phyloP scores from a whole-genome alignment of 1,140 invertebrate species.

The Heterodera schachtii region DNA sequence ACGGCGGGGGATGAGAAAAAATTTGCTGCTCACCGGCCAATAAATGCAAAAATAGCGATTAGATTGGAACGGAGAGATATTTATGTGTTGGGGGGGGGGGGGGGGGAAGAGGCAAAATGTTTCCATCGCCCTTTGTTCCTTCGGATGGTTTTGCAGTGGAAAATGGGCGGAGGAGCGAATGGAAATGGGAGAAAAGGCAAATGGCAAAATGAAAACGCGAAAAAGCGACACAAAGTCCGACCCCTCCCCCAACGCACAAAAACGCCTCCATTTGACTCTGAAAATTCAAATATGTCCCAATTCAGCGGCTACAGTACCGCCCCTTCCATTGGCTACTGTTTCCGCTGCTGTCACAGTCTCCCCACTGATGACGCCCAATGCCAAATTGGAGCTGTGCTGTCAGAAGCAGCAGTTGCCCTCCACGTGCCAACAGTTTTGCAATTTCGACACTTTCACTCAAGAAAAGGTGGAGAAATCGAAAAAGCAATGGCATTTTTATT shows the following conservation, averaged over 20 bases:
- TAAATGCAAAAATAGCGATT: background rate
- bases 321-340: background rate
- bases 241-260: no score
- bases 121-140: background rate
- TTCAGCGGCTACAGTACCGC: no score
- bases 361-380: conserved; percentile 29
- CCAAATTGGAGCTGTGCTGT: conserved; percentile 51
- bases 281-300: no score
- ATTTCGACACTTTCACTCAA: conserved; percentile 55
- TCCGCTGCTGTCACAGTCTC: background rate
- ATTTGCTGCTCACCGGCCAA: background rate
- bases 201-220: background rate
- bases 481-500: background rate
- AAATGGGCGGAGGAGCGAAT: background rate
- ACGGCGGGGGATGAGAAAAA: background rate
- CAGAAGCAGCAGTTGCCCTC: conserved; percentile 45
- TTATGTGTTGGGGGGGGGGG: no score
- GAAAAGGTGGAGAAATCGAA: conserved; percentile 39
- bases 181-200: conserved; percentile 6
- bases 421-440: conserved; percentile 46
- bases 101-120: background rate
- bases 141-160: conserved; percentile 9
- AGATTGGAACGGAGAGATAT: background rate
- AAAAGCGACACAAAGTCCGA: no score
- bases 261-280: no score